Evolutionary conservation across 2,888 invertebrate species (phyloP), one percentile per base, ranked within the genome.

Genomic region (Hirtodrosophila cameraria): DNA sequence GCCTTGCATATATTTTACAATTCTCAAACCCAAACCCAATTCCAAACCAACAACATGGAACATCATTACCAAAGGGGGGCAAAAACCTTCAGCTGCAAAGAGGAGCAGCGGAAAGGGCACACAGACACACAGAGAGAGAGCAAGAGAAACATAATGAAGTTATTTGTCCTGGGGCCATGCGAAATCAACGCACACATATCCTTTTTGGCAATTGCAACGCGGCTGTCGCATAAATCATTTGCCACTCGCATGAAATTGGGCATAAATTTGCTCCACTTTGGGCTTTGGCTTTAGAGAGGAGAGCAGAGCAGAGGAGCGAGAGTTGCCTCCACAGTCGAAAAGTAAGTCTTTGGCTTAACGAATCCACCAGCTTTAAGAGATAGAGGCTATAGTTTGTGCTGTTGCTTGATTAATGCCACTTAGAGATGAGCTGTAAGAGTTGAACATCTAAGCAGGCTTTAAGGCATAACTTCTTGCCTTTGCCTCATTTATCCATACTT

Each of bases 1-100:
- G 77, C 83, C 76, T 88, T 88, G 82, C 87, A 86, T 81, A 82
- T 86, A 82, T 84, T 86, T 82, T 75, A 83, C 82, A 78, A 84
- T 80, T 55, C 67, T 54, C 77, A 57, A 71, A 38, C 30, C 43
- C 63, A 62, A 58, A 31, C 42, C 48, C 73, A 63, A 60, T 16
- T 53, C 71, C 81, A 69, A 76, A 43, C 59, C 59, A 73, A 64
- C 49, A 70, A 71, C 71, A 71, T 69, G 68, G 46, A 71, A 75
- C 80, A 75, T 86, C 83, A 73, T 86, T 82, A 82, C 78, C 69
- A 38, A 43, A 41, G 43, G 67, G 54, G 64, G 59, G 23, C 23
- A 6, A 6, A 62, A 57, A 70, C 50, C 68, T 57, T 64, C 61
- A 27, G 42, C 36, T 11, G 36, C 11, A n/a, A 28, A 18, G 11